These are phyloP conservation scores for Corythaeola cristata DNA, from an alignment of 2,113 vertebrate genomes.

Conservation along the genomic window DNA sequence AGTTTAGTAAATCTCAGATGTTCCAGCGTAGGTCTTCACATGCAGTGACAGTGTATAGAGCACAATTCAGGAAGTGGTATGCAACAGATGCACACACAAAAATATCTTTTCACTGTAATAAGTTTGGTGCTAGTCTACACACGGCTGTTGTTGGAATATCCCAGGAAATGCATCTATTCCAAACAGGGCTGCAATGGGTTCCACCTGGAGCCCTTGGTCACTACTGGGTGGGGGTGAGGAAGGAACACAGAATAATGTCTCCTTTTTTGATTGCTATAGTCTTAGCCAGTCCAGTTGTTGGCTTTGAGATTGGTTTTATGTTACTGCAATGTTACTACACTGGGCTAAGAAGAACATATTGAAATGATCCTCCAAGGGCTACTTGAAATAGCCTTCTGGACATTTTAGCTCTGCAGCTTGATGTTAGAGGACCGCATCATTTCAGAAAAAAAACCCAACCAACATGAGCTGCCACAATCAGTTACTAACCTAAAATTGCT, in stretches of 20 bases:
- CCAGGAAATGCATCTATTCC: neutral
- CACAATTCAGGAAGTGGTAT: neutral
- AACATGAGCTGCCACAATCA: neutral
- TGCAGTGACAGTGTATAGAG: neutral
- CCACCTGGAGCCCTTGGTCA: neutral
- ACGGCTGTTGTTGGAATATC: neutral
- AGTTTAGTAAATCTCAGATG: neutral
- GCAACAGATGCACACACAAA: neutral
- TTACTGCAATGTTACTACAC: neutral
- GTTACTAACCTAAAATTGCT: neutral
- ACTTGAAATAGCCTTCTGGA: neutral
- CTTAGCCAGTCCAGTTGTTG: neutral
- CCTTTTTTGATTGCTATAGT: neutral
- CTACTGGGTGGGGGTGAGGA: accelerated
- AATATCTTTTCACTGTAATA: neutral
- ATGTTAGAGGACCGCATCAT: neutral
- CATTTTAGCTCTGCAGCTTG: neutral
- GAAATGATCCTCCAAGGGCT: neutral
- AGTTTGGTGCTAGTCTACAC: neutral
- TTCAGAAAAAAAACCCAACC: neutral
- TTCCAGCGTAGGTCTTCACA: neutral
- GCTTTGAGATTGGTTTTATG: neutral
- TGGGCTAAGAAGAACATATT: neutral
- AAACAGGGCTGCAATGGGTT: neutral
- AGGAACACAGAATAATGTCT: neutral